Base-by-base conservation (phyloP, 92 coral and sea anemone genomes). In the Muricea muricata region DNA sequence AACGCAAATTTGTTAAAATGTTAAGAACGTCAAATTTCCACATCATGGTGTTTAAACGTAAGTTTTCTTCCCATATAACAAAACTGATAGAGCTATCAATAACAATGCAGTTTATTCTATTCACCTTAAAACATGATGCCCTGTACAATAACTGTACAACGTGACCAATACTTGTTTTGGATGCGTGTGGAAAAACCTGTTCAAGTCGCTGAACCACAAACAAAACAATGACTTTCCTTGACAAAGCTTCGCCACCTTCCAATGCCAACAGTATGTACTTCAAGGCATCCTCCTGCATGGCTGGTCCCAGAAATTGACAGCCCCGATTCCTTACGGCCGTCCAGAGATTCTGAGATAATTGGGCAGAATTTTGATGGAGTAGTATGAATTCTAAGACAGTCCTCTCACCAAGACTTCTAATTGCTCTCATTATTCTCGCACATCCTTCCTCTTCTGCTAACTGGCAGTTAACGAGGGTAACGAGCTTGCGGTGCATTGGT, bases 241-340 rank as follows among this genome's bases (percentile, higher is more conserved):
- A 97, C 75, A 97, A 72, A 32, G 99, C 92, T 54, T 97, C 99
- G 2, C 99, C 99, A 35, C 97, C 99, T 28, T 97, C 99, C 1
- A 97, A 84, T 21, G 99, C 97, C 77, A 97, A 85, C 87, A 97
- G 79, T 41, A 97, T 97, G 65, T 85, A 91, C 54, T 93, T 93
- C 35, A 97, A 87, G 11, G 99, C 99, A 46, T 97, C 99, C 58
- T 97, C 99, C 73, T 97, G 99, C 99, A 97, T 97, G 45, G 98
- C 98, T 65, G 99, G 99, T 29, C 99, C 99, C 21, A 97, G 96
- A 90, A 97, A 97, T 88, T 97, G 99, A 69, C 99, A 97, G 29
- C 99, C 99, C 65, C 99, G 99, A 48, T 87, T 91, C 10, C 99
- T 93, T 13, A 97, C 99, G 23, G 99, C 98, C 29, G 94, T 91